A percentile compares a stretch with the other conserved stretches of the same genome.
These are phyloP conservation scores for Philonicus albiceps DNA, from an alignment of 2,888 invertebrate genomes.

Conservation along the genomic window DNA sequence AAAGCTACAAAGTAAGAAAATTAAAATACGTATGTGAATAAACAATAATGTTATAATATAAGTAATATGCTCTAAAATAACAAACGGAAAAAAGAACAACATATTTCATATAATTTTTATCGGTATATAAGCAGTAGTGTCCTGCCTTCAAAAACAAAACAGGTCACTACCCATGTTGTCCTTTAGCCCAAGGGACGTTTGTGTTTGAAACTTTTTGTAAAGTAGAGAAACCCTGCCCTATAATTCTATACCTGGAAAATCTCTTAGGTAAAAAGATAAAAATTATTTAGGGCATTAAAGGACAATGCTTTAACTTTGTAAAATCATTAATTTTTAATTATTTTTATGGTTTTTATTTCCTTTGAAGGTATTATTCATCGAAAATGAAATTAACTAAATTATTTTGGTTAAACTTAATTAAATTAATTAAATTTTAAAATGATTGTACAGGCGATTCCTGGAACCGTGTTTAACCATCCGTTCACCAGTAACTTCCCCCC, in stretches of 20 bases:
- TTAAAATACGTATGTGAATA: too few relatives aligned
- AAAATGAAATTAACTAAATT: neutral
- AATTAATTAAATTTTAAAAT: too few relatives aligned
- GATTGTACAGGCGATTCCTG: too few relatives aligned
- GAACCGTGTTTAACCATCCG: too few relatives aligned
- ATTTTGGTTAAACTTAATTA: neutral
- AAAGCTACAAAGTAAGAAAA: too few relatives aligned
- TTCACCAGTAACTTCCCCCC: too few relatives aligned
- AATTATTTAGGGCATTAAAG: neutral
- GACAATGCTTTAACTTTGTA: neutral
- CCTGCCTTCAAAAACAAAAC: neutral
- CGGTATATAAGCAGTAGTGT: neutral
- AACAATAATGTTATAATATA: too few relatives aligned
- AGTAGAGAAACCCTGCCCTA: neutral
- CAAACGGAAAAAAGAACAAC: neutral
- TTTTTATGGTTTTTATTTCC: neutral
- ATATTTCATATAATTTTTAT: neutral
- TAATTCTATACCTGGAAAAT: neutral
- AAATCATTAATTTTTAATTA: neutral
- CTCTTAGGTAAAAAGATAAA: neutral
- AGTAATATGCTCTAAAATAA: neutral
- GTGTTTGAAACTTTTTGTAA: neutral
- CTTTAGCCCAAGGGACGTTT: neutral
- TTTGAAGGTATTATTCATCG: neutral
- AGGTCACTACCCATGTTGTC: neutral